Evolutionary conservation across 30 jellyfish, hydroid and myxozoan genomes (phyloP).

Genomic region (Aurelia aurita complex sp. Pacific): DNA sequence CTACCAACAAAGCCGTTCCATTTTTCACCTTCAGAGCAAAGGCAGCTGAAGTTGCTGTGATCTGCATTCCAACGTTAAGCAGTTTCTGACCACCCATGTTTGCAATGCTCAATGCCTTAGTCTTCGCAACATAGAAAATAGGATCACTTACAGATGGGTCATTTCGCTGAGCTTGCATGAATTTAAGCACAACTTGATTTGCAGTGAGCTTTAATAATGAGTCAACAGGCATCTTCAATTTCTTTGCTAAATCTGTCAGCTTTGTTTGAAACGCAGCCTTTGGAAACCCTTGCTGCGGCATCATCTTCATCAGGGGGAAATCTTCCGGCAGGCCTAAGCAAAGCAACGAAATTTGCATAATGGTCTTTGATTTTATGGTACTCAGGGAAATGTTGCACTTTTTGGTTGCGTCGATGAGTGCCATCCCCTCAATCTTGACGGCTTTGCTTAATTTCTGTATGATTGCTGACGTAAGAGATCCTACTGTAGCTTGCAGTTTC

Average conservation of each 20-base stretch:
- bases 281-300: slow-evolving; percentile 11
- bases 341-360: slow-evolving; percentile 23
- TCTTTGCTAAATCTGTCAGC: slow-evolving; percentile 19
- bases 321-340: slow-evolving; percentile 48
- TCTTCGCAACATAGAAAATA: slow-evolving; percentile 14
- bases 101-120: neutral
- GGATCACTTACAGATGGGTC: slow-evolving; percentile 15
- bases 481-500: neutral
- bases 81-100: slow-evolving; percentile 9
- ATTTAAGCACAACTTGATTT: neutral
- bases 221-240: slow-evolving; percentile 19
- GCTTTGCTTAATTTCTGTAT: neutral
- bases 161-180: neutral
- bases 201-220: neutral
- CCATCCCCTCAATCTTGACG: slow-evolving; percentile 4
- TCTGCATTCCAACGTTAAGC: neutral
- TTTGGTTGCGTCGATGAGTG: neutral
- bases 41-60: neutral
- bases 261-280: slow-evolving; percentile 5
- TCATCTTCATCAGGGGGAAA: slow-evolving; percentile 21
- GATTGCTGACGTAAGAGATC: neutral
- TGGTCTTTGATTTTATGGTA: slow-evolving; percentile 6
- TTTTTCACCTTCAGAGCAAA: neutral
- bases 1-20: neutral
- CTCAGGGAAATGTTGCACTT: slow-evolving; percentile 13